phyloP scores from a whole-genome alignment of 1,140 invertebrate species.

The Helicoverpa zea region DNA sequence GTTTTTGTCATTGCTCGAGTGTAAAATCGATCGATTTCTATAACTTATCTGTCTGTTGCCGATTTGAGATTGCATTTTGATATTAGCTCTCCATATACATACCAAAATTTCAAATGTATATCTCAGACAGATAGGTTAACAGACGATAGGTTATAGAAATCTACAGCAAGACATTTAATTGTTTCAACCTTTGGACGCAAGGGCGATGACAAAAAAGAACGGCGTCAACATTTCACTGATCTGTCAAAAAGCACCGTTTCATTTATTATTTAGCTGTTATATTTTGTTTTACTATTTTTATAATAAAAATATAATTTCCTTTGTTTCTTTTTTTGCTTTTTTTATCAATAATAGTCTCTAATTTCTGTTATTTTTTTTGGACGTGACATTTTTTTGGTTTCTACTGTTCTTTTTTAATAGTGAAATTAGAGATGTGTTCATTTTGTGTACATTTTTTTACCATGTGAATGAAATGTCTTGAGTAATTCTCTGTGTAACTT shows the following conservation, averaged over 20 bases:
- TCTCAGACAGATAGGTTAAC: no score
- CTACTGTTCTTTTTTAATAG: not conserved
- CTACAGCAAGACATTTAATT: no score
- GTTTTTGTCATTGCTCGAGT: not conserved
- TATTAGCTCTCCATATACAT: no score
- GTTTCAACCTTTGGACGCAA: no score
- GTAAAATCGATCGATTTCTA: no score
- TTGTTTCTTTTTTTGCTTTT: conserved; percentile 32
- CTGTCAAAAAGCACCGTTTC: conserved; percentile 54
- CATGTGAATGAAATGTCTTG: conserved; percentile 23
- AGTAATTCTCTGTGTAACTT: conserved; percentile 14
- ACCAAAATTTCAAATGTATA: no score
- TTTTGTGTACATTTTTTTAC: conserved; percentile 13
- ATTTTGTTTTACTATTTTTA: conserved; percentile 55
- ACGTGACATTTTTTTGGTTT: not conserved
- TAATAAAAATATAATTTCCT: conserved; percentile 13
- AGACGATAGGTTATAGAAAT: no score
- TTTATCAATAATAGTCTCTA: not conserved
- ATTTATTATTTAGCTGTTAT: conserved; percentile 77
- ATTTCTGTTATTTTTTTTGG: conserved; percentile 30
- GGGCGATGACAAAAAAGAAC: no score
- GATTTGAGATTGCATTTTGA: no score
- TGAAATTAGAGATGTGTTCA: not conserved
- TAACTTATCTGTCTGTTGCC: no score
- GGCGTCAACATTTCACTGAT: conserved; percentile 17